Evolutionary conservation across 2,113 vertebrate species (phyloP).

Genomic region (Pyxicephalus adspersus): DNA sequence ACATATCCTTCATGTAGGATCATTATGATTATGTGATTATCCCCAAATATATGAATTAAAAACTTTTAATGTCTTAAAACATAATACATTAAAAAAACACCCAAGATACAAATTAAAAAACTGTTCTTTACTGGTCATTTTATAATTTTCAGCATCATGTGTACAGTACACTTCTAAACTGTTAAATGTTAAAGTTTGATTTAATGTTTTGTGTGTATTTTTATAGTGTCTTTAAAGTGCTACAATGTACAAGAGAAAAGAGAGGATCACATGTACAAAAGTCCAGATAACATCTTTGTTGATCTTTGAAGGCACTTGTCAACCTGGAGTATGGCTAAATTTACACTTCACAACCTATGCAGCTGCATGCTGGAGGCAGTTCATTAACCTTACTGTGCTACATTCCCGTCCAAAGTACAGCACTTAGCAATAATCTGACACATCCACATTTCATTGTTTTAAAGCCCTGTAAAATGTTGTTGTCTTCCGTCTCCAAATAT

Average conservation of each 20-base stretch:
- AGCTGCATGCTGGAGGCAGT: conserved; percentile 54
- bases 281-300: conserved; percentile 41
- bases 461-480: conserved; percentile 1
- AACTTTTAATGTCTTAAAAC: too few relatives aligned
- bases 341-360: conserved; percentile 30
- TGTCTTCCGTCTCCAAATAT: not conserved
- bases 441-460: conserved; percentile 12
- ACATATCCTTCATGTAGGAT: too few relatives aligned
- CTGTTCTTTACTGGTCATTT: too few relatives aligned
- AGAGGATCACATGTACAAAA: conserved; percentile 18
- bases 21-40: too few relatives aligned
- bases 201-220: not conserved
- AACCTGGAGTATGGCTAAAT: conserved; percentile 27
- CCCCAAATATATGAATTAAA: too few relatives aligned
- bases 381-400: conserved; percentile 26
- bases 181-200: too few relatives aligned
- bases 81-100: too few relatives aligned
- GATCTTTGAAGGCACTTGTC: conserved; percentile 51
- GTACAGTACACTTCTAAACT: too few relatives aligned
- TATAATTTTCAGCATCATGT: too few relatives aligned
- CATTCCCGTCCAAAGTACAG: conserved; percentile 11
- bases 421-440: not conserved
- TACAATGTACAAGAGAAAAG: not conserved
- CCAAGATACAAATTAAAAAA: too few relatives aligned
- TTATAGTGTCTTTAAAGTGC: not conserved